phyloP scores from a whole-genome alignment of 2,113 vertebrate species.

The Campylomormyrus numenius region DNA sequence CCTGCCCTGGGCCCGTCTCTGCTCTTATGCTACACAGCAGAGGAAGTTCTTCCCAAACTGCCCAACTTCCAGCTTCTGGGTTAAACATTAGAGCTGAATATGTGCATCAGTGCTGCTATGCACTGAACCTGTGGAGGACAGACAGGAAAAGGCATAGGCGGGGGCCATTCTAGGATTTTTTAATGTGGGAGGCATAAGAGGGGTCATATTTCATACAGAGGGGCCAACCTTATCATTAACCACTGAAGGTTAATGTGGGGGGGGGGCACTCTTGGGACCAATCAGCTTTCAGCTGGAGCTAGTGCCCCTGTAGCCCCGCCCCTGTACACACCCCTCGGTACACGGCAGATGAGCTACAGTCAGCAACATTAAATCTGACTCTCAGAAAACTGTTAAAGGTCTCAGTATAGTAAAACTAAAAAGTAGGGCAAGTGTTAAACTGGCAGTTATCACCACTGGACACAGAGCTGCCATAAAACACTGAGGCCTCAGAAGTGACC shows the following conservation, averaged over 20 bases:
- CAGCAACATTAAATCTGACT: background rate
- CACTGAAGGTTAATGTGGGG: background rate
- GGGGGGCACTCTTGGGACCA: background rate
- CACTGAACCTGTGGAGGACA: background rate
- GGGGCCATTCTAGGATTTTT: background rate
- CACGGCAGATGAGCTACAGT: background rate
- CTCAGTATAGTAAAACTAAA: background rate
- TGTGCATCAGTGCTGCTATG: background rate
- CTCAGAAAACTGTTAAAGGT: background rate
- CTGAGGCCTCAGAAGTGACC: background rate
- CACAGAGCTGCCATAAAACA: background rate
- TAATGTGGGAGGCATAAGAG: background rate
- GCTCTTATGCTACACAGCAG: background rate
- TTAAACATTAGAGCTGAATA: background rate
- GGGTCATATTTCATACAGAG: background rate
- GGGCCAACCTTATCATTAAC: background rate
- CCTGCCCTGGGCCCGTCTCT: background rate
- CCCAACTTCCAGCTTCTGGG: background rate
- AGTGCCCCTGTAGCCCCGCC: too few relatives aligned
- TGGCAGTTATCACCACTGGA: background rate
- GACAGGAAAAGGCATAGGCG: background rate
- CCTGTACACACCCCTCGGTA: background rate
- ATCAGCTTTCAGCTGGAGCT: too few relatives aligned
- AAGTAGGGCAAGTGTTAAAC: background rate
- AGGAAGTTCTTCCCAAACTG: background rate